Evolutionary conservation across 2,797 vertebrate species (phyloP).

Genomic region (Serranus cabrilla): DNA sequence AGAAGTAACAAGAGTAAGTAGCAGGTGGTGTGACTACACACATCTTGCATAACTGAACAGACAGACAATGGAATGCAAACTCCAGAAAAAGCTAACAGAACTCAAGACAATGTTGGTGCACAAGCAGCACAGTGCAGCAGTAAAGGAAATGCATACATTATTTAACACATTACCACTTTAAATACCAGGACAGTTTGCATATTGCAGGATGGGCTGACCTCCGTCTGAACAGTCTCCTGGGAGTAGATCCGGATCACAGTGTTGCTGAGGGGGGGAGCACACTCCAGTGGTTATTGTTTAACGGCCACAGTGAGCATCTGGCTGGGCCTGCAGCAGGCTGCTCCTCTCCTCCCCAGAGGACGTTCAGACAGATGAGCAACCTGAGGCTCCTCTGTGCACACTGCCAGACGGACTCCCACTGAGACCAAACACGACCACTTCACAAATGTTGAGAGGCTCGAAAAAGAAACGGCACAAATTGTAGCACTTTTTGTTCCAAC

Average conservation of each 20-base stretch:
- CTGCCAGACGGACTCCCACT: constrained; percentile 37
- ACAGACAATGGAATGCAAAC: background rate
- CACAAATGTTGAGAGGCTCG: constrained; percentile 21
- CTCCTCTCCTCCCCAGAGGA: constrained; percentile 60
- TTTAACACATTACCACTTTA: constrained; percentile 17
- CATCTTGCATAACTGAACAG: background rate
- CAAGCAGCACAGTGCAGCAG: background rate
- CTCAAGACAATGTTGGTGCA: background rate
- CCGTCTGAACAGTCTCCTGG: constrained; percentile 28
- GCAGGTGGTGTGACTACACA: background rate
- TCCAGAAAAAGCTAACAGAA: background rate
- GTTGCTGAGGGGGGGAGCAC: constrained; percentile 52
- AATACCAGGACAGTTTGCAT: constrained; percentile 44
- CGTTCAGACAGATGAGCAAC: constrained; percentile 73
- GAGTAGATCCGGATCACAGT: constrained; percentile 41
- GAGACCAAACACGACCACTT: constrained; percentile 35
- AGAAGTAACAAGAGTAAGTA: background rate
- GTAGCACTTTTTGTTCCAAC: constrained; percentile 1
- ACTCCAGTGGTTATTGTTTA: constrained; percentile 74
- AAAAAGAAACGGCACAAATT: constrained; percentile 4
- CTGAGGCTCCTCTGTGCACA: constrained; percentile 51
- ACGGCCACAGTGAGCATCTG: constrained; percentile 77
- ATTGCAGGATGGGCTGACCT: constrained; percentile 39
- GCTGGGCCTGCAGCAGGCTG: constrained; percentile 35
- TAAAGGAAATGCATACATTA: background rate